Base-by-base conservation (phyloP, 2,888 invertebrate genomes). In the Protodeltote pygarga region DNA sequence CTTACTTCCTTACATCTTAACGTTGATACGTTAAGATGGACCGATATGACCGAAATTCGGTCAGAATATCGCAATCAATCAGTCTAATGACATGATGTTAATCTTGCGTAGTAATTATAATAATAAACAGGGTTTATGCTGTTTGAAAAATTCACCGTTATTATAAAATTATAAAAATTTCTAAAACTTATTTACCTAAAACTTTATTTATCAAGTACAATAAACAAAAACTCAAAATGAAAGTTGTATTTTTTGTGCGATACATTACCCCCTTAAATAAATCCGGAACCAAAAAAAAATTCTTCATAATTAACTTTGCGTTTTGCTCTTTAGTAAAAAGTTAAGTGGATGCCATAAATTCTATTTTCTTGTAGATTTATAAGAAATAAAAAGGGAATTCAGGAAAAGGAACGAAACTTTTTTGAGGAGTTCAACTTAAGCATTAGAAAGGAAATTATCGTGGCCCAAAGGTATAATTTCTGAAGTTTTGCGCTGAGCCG, bases 371-470 rank as follows among this genome's bases (percentile, higher is more conserved):
- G 70, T 73, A 77, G 75, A 80, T 83, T 80, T 77, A 72, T 73
- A 71, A 77, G 72, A 77, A 81, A 83, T 77, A 75, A 83, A 83
- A 77, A 61, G 45, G 34, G 71, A 74, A 79, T 75, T 76, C 70
- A 71, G 67, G 62, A 71, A 73, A 74, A 75, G 70, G 70, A 64
- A 59, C 69, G 34, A 57, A 84, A 83, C 57, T 78, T 84, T 66
- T 79, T 75, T 73, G 73, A 79, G 75, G 76, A 77, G 75, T 78
- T 74, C 67, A 83, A 84, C 81, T 86, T 82, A 55, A 69, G 74
- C 77, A 79, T 87, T 85, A 85, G 80, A 83, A 84, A 81, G 80
- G 79, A 84, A 87, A 87, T 86, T 84, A 85, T 82, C 75, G 77
- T 74, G 65, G 77, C 73, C 69, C 71, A 71, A 71, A 77, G 80